phyloP scores from a whole-genome alignment of 2,797 vertebrate species.

The Leptodactylus fallax region DNA sequence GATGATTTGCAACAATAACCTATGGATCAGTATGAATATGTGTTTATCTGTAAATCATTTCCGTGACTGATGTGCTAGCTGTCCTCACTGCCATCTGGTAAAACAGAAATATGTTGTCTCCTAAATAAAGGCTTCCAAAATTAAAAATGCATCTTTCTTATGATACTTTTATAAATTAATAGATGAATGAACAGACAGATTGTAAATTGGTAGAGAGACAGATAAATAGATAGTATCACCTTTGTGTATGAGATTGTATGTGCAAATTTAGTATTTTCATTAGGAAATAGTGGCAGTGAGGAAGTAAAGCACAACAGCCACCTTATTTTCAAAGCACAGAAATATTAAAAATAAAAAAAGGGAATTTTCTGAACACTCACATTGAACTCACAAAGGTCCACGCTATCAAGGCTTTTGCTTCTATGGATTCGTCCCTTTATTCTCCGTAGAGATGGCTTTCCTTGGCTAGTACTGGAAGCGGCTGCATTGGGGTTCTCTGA shows the following conservation, averaged over 20 bases:
- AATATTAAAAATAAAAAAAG: not conserved
- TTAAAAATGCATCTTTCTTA: not conserved
- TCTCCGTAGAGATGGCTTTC: constrained; percentile 93
- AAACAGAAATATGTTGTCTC: constrained; percentile 13
- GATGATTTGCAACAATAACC: constrained; percentile 25
- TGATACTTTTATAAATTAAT: not conserved
- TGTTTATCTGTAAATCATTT: constrained; percentile 43
- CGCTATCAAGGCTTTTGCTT: constrained; percentile 94
- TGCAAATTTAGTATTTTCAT: not conserved
- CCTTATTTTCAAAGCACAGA: not conserved
- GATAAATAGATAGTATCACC: not conserved
- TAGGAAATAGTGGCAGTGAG: not conserved
- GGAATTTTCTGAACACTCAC: constrained; percentile 79
- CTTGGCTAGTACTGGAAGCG: constrained; percentile 87
- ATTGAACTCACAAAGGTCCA: constrained; percentile 92
- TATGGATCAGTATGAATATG: constrained; percentile 6
- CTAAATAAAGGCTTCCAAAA: not conserved
- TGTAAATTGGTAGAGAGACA: not conserved
- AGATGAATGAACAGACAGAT: not conserved
- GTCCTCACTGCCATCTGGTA: constrained; percentile 12
- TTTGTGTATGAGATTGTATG: not conserved
- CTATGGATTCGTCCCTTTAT: constrained; percentile 96
- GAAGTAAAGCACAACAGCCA: not conserved
- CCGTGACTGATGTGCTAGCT: not conserved
- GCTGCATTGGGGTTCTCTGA: constrained; percentile 88